These are phyloP conservation scores for Pachyseris speciosa DNA, from an alignment of 64 coral and sea anemone genomes.

Conservation along the genomic window DNA sequence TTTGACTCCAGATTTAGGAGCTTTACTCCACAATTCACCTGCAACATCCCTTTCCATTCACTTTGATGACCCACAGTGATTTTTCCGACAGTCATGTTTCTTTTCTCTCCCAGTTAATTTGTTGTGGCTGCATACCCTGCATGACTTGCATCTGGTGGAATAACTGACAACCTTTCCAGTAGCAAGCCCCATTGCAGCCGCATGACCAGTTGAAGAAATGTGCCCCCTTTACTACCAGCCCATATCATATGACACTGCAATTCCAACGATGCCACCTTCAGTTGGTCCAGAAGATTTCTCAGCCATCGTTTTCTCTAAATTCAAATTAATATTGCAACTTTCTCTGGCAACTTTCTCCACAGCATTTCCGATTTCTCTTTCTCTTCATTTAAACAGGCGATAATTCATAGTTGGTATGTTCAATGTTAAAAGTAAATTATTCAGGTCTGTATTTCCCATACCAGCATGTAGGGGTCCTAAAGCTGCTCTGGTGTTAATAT, in stretches of 20 bases:
- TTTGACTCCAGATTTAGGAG: slow-evolving; percentile 52
- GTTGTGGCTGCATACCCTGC: slow-evolving; percentile 55
- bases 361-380: slow-evolving; percentile 67
- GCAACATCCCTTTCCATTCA: slow-evolving; percentile 70
- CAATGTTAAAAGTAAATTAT: slow-evolving; percentile 43
- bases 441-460: slow-evolving; percentile 61
- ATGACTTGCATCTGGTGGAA: slow-evolving; percentile 44
- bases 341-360: slow-evolving; percentile 50
- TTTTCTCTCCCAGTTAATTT: slow-evolving; percentile 44
- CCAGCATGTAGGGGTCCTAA: slow-evolving; percentile 53
- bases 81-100: slow-evolving; percentile 82
- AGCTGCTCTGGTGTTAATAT: slow-evolving; percentile 62
- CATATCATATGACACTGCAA: slow-evolving; percentile 9
- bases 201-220: slow-evolving; percentile 26
- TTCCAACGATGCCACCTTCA: background rate
- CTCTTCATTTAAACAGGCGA: slow-evolving; percentile 29
- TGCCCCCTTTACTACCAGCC: slow-evolving; percentile 34
- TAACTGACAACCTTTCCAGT: slow-evolving; percentile 79
- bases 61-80: slow-evolving; percentile 75
- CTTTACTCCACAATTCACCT: slow-evolving; percentile 52
- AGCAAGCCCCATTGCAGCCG: slow-evolving; percentile 61
- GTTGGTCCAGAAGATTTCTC: background rate
- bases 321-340: slow-evolving; percentile 34
- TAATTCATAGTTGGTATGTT: slow-evolving; percentile 81
- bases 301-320: slow-evolving; percentile 27